These are phyloP conservation scores for Podarcis cretensis DNA, from an alignment of 2,113 vertebrate genomes.

Conservation along the genomic window DNA sequence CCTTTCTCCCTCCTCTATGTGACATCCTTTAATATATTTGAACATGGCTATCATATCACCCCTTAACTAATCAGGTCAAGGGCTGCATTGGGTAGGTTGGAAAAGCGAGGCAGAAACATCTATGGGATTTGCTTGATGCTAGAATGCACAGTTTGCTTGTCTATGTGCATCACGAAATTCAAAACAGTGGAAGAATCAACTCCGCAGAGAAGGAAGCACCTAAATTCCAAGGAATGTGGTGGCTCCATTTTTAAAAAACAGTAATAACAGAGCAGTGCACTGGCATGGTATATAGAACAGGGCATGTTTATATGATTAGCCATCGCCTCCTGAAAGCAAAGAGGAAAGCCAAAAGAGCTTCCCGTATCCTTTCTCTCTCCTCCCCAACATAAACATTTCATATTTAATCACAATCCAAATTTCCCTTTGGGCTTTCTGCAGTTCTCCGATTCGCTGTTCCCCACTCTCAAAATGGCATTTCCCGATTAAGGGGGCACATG, in stretches of 20 bases:
- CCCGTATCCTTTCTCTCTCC: constrained; percentile 37
- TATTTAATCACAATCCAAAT: constrained; percentile 55
- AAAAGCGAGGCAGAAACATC: background rate
- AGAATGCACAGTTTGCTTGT: constrained; percentile 8
- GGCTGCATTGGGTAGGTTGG: background rate
- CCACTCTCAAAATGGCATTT: constrained; percentile 52
- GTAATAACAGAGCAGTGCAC: background rate
- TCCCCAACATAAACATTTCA: constrained; percentile 63
- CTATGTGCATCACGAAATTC: constrained; percentile 27
- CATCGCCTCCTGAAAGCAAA: constrained; percentile 35
- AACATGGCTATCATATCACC: too few relatives aligned
- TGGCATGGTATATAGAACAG: constrained; percentile 32
- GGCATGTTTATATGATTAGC: constrained; percentile 38
- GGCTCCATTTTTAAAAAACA: constrained; percentile 16
- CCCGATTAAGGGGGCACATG: constrained; percentile 41
- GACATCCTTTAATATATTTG: too few relatives aligned
- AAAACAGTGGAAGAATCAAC: background rate
- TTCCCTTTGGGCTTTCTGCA: constrained; percentile 53
- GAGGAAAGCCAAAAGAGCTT: constrained; percentile 53
- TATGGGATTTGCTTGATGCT: background rate
- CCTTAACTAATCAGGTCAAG: constrained; percentile 45
- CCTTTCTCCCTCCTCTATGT: too few relatives aligned
- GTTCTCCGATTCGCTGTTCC: constrained; percentile 37
- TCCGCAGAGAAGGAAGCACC: constrained; percentile 33
- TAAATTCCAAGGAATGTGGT: constrained; percentile 36